phyloP scores from a whole-genome alignment of 2,797 vertebrate genomes.

The Platyrinchus mystaceus region DNA sequence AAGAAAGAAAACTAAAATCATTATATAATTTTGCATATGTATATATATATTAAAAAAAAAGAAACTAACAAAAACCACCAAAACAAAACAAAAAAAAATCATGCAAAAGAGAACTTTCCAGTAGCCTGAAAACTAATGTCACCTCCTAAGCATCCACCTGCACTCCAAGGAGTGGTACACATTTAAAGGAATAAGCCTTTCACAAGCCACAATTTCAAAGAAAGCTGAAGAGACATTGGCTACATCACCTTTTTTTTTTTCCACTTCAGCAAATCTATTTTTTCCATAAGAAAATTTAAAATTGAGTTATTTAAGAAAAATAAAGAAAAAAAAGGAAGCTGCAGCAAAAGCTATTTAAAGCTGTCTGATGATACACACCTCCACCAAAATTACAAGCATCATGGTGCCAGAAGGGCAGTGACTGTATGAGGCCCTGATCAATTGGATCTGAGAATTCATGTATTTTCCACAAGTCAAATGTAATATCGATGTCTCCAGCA shows the following conservation, averaged over 20 bases:
- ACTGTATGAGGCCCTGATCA: not conserved
- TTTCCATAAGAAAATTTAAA: not conserved
- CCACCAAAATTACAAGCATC: not conserved
- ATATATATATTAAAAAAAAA: too few species aligned
- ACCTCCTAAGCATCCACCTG: not conserved
- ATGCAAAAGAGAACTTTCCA: not conserved
- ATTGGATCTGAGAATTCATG: not conserved
- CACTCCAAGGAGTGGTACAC: not conserved
- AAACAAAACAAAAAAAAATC: too few species aligned
- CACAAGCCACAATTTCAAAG: not conserved
- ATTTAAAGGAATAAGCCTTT: not conserved
- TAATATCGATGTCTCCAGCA: not conserved
- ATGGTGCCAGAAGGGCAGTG: not conserved
- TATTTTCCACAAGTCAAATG: not conserved
- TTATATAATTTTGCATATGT: not conserved
- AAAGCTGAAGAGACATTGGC: not conserved
- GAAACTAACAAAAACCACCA: too few species aligned
- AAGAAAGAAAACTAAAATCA: accelerated
- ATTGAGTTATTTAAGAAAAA: not conserved
- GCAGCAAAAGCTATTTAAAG: not conserved
- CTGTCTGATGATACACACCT: not conserved
- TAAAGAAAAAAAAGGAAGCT: not conserved
- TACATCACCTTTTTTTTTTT: not conserved
- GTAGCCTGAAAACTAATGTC: not conserved
- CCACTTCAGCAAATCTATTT: not conserved